Conservation (phyloP, 1,140 invertebrate genomes). For the Dendrolimus punctatus region DNA sequence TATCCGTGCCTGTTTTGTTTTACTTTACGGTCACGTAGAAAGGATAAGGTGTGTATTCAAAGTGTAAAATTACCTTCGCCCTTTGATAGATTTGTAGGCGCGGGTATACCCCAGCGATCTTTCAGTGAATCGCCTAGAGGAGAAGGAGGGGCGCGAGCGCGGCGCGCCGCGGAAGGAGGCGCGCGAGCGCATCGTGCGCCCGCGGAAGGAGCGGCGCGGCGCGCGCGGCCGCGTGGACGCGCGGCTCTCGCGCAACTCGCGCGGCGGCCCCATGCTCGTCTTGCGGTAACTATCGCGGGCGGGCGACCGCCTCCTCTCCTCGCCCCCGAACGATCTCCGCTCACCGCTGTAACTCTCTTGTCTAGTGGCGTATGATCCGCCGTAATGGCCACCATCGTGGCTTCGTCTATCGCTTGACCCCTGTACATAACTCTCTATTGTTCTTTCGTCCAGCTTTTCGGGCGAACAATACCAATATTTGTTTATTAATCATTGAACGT, state of each 20-base stretch:
- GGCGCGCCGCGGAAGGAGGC: constrained; percentile 55
- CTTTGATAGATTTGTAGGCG: constrained; percentile 54
- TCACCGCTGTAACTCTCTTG: constrained; percentile 64
- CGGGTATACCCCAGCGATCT: constrained; percentile 53
- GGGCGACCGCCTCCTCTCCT: constrained; percentile 60
- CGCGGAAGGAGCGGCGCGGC: constrained; percentile 63
- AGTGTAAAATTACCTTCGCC: constrained; percentile 57
- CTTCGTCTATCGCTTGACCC: constrained; percentile 69
- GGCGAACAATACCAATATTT: constrained; percentile 4
- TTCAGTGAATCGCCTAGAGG: constrained; percentile 49
- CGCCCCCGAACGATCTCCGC: constrained; percentile 55
- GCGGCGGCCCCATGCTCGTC: constrained; percentile 62
- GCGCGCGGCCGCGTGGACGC: constrained; percentile 43
- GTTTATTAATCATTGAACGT: no score
- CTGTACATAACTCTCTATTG: constrained; percentile 69
- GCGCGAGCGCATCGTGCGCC: constrained; percentile 56
- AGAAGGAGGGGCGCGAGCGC: constrained; percentile 51
- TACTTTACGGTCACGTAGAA: constrained; percentile 10
- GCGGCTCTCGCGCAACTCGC: constrained; percentile 28
- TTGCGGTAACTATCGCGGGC: constrained; percentile 64
- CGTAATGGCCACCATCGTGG: constrained; percentile 67
- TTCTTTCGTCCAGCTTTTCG: constrained; percentile 37
- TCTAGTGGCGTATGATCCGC: constrained; percentile 58
- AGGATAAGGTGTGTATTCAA: constrained; percentile 30
- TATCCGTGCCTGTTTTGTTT: no score